Conservation (phyloP, 2,797 vertebrate genomes). For the Parauchenoglanis ngamensis region DNA sequence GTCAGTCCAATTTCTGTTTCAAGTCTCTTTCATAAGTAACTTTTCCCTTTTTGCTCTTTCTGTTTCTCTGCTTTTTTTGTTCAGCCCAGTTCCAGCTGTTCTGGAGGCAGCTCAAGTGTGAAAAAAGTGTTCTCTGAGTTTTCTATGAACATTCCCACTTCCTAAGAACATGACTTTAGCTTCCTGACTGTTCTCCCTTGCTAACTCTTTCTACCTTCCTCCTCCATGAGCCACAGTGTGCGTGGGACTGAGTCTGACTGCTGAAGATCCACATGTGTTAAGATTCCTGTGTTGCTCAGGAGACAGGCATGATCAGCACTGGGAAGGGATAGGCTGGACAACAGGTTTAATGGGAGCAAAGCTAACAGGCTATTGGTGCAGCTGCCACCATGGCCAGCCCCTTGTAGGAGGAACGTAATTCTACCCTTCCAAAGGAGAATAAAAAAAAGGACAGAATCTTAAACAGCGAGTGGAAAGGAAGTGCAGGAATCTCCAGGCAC, state of each 20-base stretch:
- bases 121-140: conserved; percentile 16
- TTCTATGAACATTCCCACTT: conserved; percentile 39
- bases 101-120: conserved; percentile 11
- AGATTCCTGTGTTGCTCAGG: conserved; percentile 55
- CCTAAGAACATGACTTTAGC: conserved; percentile 31
- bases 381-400: conserved; percentile 36
- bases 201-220: background rate
- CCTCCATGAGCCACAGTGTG: conserved; percentile 30
- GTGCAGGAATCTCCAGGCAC: conserved; percentile 56
- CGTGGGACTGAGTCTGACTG: conserved; percentile 32
- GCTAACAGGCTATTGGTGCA: conserved; percentile 59
- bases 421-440: conserved; percentile 52
- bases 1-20: conserved; percentile 35
- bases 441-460: conserved; percentile 49
- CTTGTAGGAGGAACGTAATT: conserved; percentile 55
- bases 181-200: conserved; percentile 24
- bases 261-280: conserved; percentile 58
- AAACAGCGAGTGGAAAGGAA: conserved; percentile 56
- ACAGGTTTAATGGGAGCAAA: conserved; percentile 32
- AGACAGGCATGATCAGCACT: conserved; percentile 54
- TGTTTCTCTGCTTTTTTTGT: conserved; percentile 22
- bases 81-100: conserved; percentile 52
- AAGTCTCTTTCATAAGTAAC: conserved; percentile 13
- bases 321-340: conserved; percentile 53
- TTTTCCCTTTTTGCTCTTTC: conserved; percentile 20